Conservation (phyloP, 2,113 vertebrate species). For the Forbesichthys agassizii region DNA sequence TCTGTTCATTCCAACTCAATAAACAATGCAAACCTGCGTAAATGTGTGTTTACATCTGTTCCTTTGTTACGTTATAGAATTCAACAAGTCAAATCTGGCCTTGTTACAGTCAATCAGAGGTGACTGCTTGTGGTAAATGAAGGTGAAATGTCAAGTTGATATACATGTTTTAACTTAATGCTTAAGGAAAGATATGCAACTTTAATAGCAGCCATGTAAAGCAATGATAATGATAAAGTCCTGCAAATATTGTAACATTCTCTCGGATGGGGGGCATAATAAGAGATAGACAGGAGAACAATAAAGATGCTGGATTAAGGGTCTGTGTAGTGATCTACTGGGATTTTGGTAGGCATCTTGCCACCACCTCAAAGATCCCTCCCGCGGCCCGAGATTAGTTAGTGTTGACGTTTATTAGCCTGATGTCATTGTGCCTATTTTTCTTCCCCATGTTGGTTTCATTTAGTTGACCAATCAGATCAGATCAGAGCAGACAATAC, state of each 20-base stretch:
- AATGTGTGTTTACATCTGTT: constrained; percentile 3
- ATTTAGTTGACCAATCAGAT: constrained; percentile 52
- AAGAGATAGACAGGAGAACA: no score
- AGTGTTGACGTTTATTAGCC: constrained; percentile 44
- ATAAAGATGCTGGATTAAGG: no score
- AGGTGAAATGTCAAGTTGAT: no score
- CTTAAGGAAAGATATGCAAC: no score
- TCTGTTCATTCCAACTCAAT: constrained; percentile 21
- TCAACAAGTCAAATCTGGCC: background rate
- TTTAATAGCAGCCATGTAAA: no score
- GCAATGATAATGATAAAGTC: no score
- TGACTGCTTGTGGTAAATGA: background rate
- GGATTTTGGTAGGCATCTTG: constrained; percentile 34
- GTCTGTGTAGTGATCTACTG: constrained; percentile 23
- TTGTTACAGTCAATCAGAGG: background rate
- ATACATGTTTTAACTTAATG: no score
- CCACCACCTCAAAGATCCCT: constrained; percentile 44
- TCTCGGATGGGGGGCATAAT: no score
- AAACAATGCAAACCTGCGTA: constrained; percentile 5
- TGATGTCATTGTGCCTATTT: constrained; percentile 18
- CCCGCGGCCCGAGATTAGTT: constrained; percentile 1
- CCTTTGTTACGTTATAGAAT: background rate
- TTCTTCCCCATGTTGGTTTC: constrained; percentile 40
- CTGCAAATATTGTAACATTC: constrained; percentile 24
- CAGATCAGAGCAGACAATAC: constrained; percentile 28